Base-by-base conservation (phyloP, 2,797 vertebrate species). In the Remorina albescens region DNA sequence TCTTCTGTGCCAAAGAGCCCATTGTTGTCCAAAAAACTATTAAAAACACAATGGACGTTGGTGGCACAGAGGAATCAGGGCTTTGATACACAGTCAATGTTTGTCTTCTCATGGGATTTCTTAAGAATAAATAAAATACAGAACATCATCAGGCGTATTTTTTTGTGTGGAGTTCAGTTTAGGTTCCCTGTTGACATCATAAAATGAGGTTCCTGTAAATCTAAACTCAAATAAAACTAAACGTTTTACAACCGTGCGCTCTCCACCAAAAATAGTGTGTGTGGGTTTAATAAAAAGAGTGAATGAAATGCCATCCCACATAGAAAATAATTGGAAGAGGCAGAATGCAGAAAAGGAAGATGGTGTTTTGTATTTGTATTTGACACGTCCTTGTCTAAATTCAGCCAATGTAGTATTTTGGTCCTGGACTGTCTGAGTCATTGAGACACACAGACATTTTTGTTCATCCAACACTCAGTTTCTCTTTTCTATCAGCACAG, bases 391-490 rank as follows among this genome's bases (percentile, higher is more conserved):
- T 54, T 30, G 18, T 83, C 53, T 46, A 37, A 65, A 67, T 54
- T 39, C 53, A 55, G 56, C 53, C 4, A 36, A 39, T 76, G 46
- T 53, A 19, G 67, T 82, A 63, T 73, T 78, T 74, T 72, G 58
- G 55, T 49, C 70, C 28, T 18, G 6, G 37, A 30, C 41, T 32
- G 36, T 71, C 70, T 83, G 81, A 84, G 71, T 87, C 81, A 78
- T 1, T 7, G 56, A 71, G 82, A 78, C 66, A 68, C 69, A 53
- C 46, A 79, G 63, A 67, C 67, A 53, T 74, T 80, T 51, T 58
- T 55, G 34, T 64, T 49, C 9, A 3, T 16, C 32, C 32, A 19
- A 10, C 12, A 9, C 41, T 39, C n/a, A 6, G 23, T 44, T 51
- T 69, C 32, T 60, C 25, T 61, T 44, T 62, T 41, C n/a, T 53